Evolutionary conservation across 2,113 vertebrate genomes (phyloP), one percentile per base, ranked within the genome.

Genomic region (Chrysochloris asiatica): DNA sequence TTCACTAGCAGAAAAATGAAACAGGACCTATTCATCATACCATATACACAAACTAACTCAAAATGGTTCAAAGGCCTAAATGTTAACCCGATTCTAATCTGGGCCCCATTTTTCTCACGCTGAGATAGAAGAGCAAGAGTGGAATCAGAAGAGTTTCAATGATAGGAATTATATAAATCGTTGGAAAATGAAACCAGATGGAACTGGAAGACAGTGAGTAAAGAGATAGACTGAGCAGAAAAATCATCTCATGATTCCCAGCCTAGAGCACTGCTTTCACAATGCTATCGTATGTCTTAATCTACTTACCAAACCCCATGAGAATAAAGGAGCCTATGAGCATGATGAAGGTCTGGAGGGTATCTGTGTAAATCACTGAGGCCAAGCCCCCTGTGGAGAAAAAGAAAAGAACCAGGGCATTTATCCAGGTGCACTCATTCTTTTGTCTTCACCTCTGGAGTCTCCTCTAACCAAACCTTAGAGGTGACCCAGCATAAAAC

Each of bases 311-410:
- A 93, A 97, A 98, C 28, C 98, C 98, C 98, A 98, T 98, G 1
- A 99, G 98, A 92, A 98, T 98, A 91, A 99, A 98, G 21, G 98
- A 98, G 43, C 98, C 98, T 14, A 98, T 89, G 13, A 98, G 28
- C 98, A 98, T 98, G 94, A 98, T 98, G 93, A 98, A 6, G 47
- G 98, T 98, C 94, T 99, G 98, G 33, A 98, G 94, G 12, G 98
- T 98, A 95, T 99, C 98, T 17, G 98, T 98, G 96, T 99, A 98
- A 94, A 99, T 98, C 72, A 98, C 98, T 6, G 98, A 98, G 52
- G 98, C 98, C 89, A 98, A 86, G 63, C 98, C 98, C 89, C 98
- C 98, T 98, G 90, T 54, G 36, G 43, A 73, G 81, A 83, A 52
- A 69, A 45, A 85, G 38, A 48, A 67, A 80, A 78, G 61, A 79